Evolutionary conservation across 2,888 invertebrate species (phyloP).

Genomic region (Drosophila flavopinicola): DNA sequence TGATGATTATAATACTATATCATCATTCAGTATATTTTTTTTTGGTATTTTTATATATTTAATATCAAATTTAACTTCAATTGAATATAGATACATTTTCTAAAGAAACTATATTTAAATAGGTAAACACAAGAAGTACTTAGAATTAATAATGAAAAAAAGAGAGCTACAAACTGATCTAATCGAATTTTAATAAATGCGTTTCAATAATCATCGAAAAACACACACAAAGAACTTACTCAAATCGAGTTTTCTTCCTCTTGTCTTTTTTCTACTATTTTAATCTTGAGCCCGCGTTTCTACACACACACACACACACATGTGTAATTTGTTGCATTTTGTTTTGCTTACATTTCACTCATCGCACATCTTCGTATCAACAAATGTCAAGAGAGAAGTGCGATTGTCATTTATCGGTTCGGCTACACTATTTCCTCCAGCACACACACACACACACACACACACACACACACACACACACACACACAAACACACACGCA

Average conservation of each 20-base stretch:
- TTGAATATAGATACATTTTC: no score
- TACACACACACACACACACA: not conserved
- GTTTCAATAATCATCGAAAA: not conserved
- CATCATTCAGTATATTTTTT: no score
- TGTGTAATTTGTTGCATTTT: slow-evolving; percentile 8
- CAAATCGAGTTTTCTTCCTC: not conserved
- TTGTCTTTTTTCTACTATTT: slow-evolving; percentile 14
- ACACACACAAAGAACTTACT: not conserved
- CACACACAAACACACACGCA: slow-evolving; percentile 1
- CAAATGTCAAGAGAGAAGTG: slow-evolving; percentile 26
- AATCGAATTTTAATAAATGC: no score
- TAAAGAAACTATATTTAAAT: no score
- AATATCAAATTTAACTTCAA: no score
- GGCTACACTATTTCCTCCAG: slow-evolving; percentile 40
- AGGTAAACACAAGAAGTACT: no score
- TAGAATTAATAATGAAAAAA: no score
- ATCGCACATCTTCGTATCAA: slow-evolving; percentile 37
- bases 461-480: slow-evolving; percentile 1
- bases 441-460: slow-evolving; percentile 1
- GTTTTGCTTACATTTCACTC: slow-evolving; percentile 22
- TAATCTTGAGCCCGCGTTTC: slow-evolving; percentile 9
- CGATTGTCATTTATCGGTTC: slow-evolving; percentile 29
- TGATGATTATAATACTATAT: no score
- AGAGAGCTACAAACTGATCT: no score
- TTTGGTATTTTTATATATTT: no score